A percentile compares a stretch with the other conserved stretches of the same genome.
These are phyloP conservation scores for Calephelis perditalis DNA, from an alignment of 2,888 invertebrate genomes.

Conservation along the genomic window DNA sequence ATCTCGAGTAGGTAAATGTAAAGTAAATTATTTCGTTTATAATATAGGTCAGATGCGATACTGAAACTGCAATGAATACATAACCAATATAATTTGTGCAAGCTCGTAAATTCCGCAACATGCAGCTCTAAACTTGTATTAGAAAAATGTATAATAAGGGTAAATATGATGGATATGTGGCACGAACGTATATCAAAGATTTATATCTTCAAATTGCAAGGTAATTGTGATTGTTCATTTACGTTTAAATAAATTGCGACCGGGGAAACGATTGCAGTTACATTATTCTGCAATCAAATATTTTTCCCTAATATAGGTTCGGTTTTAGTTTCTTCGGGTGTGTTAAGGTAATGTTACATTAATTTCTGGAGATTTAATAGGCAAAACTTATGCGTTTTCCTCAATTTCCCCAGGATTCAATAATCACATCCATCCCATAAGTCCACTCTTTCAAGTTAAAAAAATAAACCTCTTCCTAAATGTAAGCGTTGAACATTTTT, in stretches of 20 bases:
- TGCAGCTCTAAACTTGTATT: slow-evolving; percentile 21
- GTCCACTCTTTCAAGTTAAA: too few species aligned
- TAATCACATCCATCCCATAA: too few species aligned
- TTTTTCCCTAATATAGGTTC: too few species aligned
- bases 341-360: too few species aligned
- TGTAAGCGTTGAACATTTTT: too few species aligned
- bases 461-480: too few species aligned
- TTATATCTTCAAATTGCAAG: slow-evolving; percentile 8
- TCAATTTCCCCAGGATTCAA: too few species aligned
- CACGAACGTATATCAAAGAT: slow-evolving; percentile 6
- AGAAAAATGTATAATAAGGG: slow-evolving; percentile 8
- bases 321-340: too few species aligned
- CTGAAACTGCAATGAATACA: slow-evolving; percentile 20
- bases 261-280: background rate
- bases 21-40: slow-evolving; percentile 16
- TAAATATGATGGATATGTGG: slow-evolving; percentile 8
- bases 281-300: too few species aligned
- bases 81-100: slow-evolving; percentile 27
- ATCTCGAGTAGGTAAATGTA: slow-evolving; percentile 9
- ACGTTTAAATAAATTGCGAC: slow-evolving; percentile 6
- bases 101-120: slow-evolving; percentile 27
- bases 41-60: slow-evolving; percentile 27
- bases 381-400: too few species aligned
- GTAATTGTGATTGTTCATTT: slow-evolving; percentile 11
- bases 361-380: too few species aligned